Percentiles rank a stretch among this genome's conserved stretches.
Evolutionary conservation across 2,797 vertebrate genomes (phyloP).

Genomic region (Acrossocheilus wenchowensis): DNA sequence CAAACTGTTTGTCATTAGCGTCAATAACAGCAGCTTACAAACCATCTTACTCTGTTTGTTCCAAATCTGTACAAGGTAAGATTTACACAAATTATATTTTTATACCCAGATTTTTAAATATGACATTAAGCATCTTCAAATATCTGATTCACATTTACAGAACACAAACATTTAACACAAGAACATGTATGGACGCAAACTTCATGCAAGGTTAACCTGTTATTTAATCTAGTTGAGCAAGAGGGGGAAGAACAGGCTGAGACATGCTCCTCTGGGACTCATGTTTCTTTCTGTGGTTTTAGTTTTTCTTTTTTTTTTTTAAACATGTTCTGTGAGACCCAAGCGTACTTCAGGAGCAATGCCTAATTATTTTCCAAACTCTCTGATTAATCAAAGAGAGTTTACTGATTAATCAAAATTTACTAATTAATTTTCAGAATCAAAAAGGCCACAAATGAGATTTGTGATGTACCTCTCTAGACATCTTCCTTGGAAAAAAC

Average conservation of each 20-base stretch:
- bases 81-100: background rate
- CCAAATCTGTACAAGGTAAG: background rate
- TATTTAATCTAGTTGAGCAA: constrained; percentile 12
- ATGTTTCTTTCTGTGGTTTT: background rate
- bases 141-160: background rate
- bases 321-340: background rate
- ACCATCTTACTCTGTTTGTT: background rate
- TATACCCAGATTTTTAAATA: background rate
- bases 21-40: background rate
- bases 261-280: background rate
- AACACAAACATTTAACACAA: background rate
- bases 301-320: background rate
- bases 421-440: background rate
- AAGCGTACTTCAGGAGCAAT: background rate
- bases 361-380: background rate
- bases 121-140: background rate
- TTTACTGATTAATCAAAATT: background rate
- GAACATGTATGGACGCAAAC: background rate
- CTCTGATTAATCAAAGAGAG: too few relatives aligned
- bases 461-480: constrained; percentile 77
- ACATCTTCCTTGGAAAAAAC: constrained; percentile 90
- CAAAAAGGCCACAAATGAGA: background rate
- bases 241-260: background rate
- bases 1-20: background rate
- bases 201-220: background rate